Evolutionary conservation across 1,140 invertebrate genomes (phyloP), one percentile per base, ranked within the genome.

Genomic region (Sitodiplosis mosellana): DNA sequence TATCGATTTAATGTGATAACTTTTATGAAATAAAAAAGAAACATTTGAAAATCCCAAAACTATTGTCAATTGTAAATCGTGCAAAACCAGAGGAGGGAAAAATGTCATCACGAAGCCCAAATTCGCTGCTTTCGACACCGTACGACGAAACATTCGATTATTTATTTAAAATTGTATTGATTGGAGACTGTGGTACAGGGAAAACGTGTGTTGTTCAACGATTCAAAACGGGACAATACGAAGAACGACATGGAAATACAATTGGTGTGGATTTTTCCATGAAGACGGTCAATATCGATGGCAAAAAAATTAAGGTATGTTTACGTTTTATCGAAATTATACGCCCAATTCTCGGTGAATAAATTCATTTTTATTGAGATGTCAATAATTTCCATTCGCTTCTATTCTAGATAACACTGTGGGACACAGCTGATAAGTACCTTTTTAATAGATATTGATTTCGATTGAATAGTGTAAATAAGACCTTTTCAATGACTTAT

Each of bases 251-350:
- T 66, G 87, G 87, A 18, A 92, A 86, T 59, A 94, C 91, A 20
- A 94, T 95, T 57, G 90, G 90, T 45, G 90, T 95, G 21, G 91
- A 95, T 69, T 95, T 94, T 68, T 92, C 87, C 49, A 94, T 94
- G 88, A 94, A 94, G 76, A 93, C 88, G 19, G 74, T 95, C 8
- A 72, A 83, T 48, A 78, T 95, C 43, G 89, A 94, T 68, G 84
- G 83, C 14, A 94, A 94, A 68, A 80, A 81, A 71, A 80, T 94
- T 48, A 94, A 95, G 78, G 88, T 92, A 69, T 63, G 54, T 59
- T 38, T n/a, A n/a, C n/a, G n/a, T n/a, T n/a, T n/a, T n/a, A n/a
- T n/a, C n/a, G 18, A 46, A 12, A 1, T 17, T 17, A 5, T 12
- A 2, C 19, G 17, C 37, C 21, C 38, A 27, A 27, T 5, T 27